These are phyloP conservation scores for Mesoclemmys tuberculata DNA, from an alignment of 2,113 vertebrate genomes.

Conservation along the genomic window DNA sequence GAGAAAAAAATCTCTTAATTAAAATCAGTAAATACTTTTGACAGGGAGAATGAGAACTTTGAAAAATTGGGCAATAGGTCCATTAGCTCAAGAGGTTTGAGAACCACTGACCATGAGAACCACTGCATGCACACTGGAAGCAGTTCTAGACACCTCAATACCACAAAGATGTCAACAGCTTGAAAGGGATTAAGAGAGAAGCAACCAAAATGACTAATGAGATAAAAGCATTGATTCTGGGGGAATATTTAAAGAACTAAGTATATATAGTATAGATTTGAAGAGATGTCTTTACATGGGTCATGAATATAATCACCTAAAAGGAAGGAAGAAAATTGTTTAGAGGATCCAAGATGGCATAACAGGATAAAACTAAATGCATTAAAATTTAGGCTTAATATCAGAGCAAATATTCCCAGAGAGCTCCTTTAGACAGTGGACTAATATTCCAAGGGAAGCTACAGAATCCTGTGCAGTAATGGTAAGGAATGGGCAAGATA, in stretches of 20 bases:
- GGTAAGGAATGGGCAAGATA: not conserved
- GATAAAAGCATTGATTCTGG: not conserved
- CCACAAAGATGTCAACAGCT: slow-evolving; percentile 9
- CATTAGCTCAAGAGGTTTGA: not conserved
- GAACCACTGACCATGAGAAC: not conserved
- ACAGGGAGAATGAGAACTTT: not conserved
- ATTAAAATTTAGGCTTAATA: not conserved
- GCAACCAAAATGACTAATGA: not conserved
- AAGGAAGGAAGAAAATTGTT: not conserved
- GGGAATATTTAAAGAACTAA: not conserved
- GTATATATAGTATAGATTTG: not conserved
- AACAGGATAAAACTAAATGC: not conserved
- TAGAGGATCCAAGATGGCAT: not conserved
- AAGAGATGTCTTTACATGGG: not conserved
- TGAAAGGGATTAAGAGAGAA: not conserved
- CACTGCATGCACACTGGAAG: not conserved
- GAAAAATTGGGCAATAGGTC: not conserved
- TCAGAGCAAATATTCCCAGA: not conserved
- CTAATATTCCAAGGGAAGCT: not conserved
- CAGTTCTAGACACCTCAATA: not conserved
- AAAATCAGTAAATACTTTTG: not conserved
- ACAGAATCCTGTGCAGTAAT: not conserved
- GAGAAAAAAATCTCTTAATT: not conserved
- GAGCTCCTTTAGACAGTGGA: not conserved
- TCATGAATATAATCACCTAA: not conserved